Conservation (phyloP, 2,888 invertebrate species). For the Desoria tigrina region DNA sequence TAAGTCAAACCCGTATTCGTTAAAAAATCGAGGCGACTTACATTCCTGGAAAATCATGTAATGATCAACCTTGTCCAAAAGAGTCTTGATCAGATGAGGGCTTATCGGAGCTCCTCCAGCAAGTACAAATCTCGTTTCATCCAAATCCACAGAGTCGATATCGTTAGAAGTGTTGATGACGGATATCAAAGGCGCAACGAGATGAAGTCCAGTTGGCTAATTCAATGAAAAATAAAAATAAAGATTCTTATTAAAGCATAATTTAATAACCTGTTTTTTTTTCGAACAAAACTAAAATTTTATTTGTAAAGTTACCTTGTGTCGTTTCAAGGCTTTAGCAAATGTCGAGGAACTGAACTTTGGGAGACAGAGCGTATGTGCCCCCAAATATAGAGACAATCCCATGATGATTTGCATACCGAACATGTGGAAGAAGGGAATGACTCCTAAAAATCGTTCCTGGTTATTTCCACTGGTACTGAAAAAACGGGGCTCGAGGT, state of each 20-base stretch:
- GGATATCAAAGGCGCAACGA: conserved; percentile 63
- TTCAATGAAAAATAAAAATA: too few relatives aligned
- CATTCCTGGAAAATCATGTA: conserved; percentile 45
- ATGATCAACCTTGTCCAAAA: conserved; percentile 58
- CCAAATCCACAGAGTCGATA: conserved; percentile 61
- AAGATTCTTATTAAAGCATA: too few relatives aligned
- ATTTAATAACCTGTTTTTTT: too few relatives aligned
- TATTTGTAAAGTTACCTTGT: too few relatives aligned
- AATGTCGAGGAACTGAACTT: conserved; percentile 73
- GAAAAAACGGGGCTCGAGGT: conserved; percentile 66
- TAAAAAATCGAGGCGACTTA: too few relatives aligned
- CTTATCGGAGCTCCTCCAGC: conserved; percentile 73
- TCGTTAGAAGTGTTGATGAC: conserved; percentile 69
- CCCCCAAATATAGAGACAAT: conserved; percentile 64
- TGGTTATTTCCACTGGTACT: conserved; percentile 78
- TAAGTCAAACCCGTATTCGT: too few relatives aligned
- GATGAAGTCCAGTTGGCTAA: conserved; percentile 57
- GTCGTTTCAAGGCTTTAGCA: conserved; percentile 66
- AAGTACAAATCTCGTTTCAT: conserved; percentile 61
- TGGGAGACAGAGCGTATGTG: conserved; percentile 69
- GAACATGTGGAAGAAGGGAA: conserved; percentile 83
- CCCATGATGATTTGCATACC: conserved; percentile 67
- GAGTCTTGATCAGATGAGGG: conserved; percentile 62
- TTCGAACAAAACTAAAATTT: too few relatives aligned
- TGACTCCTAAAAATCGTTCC: conserved; percentile 68